A percentile compares a stretch with the other conserved stretches of the same genome.
Conservation (phyloP, 1,140 invertebrate genomes). For the Drosophila orosa region DNA sequence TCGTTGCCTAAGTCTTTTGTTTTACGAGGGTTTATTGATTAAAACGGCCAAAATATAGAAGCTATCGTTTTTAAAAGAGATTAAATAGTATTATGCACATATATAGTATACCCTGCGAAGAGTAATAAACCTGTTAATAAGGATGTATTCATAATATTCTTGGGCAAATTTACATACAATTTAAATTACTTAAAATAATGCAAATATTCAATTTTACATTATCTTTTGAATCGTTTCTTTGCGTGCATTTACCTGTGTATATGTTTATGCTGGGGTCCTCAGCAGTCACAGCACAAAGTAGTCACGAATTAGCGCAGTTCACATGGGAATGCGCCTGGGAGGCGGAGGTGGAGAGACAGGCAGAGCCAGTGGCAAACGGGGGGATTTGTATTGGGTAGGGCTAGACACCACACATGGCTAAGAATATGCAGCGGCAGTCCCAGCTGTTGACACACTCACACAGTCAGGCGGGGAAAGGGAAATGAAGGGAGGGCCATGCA, state of each 20-base stretch:
- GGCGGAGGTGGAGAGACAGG: slow-evolving; percentile 2
- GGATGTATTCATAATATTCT: not conserved
- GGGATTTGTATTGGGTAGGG: slow-evolving; percentile 29
- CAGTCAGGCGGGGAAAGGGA: not conserved
- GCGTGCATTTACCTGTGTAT: slow-evolving; percentile 6
- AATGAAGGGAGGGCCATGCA: slow-evolving; percentile 53
- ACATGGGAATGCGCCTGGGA: slow-evolving; percentile 38
- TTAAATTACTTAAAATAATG: not conserved
- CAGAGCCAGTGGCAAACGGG: not conserved
- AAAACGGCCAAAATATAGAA: not conserved
- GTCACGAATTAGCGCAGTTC: slow-evolving; percentile 79
- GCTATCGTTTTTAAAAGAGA: not conserved
- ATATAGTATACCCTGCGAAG: not conserved
- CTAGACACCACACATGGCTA: slow-evolving; percentile 55
- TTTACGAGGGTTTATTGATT: not conserved
- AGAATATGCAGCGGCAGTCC: slow-evolving; percentile 62
- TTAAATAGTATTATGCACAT: not conserved
- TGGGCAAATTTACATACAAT: not conserved
- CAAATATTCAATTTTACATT: too few species aligned
- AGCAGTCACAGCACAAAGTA: slow-evolving; percentile 68
- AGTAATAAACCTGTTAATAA: not conserved
- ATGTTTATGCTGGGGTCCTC: slow-evolving; percentile 30
- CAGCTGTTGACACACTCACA: slow-evolving; percentile 68
- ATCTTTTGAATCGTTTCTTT: not conserved
- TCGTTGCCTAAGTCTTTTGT: slow-evolving; percentile 61